These are phyloP conservation scores for Chloropsis cyanopogon DNA, from an alignment of 2,113 vertebrate species.

Conservation along the genomic window DNA sequence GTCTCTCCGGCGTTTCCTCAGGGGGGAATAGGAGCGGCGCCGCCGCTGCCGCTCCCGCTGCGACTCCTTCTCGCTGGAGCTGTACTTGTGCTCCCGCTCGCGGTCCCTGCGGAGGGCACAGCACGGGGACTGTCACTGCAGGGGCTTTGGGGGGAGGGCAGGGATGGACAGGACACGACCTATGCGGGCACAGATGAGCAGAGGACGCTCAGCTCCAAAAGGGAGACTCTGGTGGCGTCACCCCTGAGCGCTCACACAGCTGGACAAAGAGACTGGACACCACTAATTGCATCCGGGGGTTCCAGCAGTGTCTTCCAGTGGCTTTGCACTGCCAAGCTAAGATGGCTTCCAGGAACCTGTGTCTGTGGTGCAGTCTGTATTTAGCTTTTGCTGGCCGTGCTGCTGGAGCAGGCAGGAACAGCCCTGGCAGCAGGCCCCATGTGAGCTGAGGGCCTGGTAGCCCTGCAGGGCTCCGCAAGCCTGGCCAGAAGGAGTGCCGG, in stretches of 20 bases:
- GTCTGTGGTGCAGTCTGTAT: background rate
- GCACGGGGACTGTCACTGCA: background rate
- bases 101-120: conserved; percentile 60
- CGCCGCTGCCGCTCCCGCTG: conserved; percentile 71
- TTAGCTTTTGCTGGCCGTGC: background rate
- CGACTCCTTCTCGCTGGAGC: conserved; percentile 73
- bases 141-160: background rate
- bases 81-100: conserved; percentile 73
- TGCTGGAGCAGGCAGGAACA: background rate
- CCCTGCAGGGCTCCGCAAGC: background rate
- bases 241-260: background rate
- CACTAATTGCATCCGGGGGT: no score
- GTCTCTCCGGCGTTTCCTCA: conserved; percentile 93
- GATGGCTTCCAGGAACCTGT: background rate
- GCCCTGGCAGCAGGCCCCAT: background rate
- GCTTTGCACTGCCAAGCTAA: background rate
- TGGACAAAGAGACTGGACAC: background rate
- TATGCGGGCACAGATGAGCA: background rate
- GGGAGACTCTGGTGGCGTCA: background rate
- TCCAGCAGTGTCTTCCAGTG: background rate
- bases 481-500: background rate
- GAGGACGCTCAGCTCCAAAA: background rate
- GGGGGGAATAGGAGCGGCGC: conserved; percentile 85
- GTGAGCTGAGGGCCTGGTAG: background rate
- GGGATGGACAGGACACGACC: background rate